These are phyloP conservation scores for Caenorhabditis afra DNA, from an alignment of 2,888 invertebrate genomes.

Conservation along the genomic window DNA sequence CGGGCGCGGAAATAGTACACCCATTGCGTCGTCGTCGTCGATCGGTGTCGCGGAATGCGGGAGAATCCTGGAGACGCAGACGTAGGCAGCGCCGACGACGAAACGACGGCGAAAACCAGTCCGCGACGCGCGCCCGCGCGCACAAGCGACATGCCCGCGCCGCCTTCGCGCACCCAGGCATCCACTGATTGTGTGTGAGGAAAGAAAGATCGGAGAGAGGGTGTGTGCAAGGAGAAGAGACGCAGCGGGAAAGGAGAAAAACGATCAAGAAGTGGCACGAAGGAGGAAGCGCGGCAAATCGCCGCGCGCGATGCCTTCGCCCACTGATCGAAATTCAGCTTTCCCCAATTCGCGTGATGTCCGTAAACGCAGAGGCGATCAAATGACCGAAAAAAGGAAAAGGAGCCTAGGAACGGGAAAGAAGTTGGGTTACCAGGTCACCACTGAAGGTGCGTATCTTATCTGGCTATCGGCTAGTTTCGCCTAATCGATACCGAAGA, in stretches of 20 bases:
- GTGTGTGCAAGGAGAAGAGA: slow-evolving; percentile 19
- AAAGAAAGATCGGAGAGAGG: not conserved
- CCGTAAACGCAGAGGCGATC: not conserved
- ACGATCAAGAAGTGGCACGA: slow-evolving; percentile 46
- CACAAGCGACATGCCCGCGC: slow-evolving; percentile 39
- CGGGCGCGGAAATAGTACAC: slow-evolving; percentile 49
- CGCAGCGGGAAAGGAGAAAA: slow-evolving; percentile 26
- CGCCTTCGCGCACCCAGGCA: slow-evolving; percentile 36
- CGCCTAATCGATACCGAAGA: slow-evolving; percentile 12
- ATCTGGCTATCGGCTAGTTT: not conserved
- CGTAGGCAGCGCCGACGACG: slow-evolving; percentile 39
- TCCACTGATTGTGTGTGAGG: slow-evolving; percentile 41
- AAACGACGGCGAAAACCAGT: slow-evolving; percentile 47
- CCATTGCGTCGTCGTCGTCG: slow-evolving; percentile 32
- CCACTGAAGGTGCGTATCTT: not conserved
- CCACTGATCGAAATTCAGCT: slow-evolving; percentile 49
- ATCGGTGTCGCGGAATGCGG: slow-evolving; percentile 21
- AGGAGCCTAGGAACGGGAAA: too few relatives aligned
- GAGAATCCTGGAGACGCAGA: slow-evolving; percentile 44
- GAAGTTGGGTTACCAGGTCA: slow-evolving; percentile 33
- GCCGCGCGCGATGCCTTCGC: slow-evolving; percentile 7
- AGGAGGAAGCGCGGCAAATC: slow-evolving; percentile 16
- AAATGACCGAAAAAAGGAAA: too few relatives aligned
- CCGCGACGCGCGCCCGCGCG: slow-evolving; percentile 35
- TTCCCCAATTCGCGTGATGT: slow-evolving; percentile 13